A percentile compares a stretch with the other conserved stretches of the same genome.
Conservation (phyloP, 2,888 invertebrate genomes). For the Beris chalybata region DNA sequence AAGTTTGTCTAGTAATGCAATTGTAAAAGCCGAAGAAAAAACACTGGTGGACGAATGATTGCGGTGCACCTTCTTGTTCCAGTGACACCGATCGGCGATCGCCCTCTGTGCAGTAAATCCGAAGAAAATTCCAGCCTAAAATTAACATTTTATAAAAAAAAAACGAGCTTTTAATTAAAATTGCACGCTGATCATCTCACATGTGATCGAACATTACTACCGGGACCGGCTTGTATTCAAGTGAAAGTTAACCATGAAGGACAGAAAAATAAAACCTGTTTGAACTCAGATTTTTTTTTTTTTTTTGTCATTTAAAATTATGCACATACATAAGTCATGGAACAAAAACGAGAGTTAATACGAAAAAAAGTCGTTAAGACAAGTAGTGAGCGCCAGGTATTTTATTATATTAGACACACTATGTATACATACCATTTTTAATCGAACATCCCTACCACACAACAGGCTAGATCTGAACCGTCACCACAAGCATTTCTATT, state of each 20-base stretch:
- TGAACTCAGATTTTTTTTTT: slow-evolving; percentile 10
- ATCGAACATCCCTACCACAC: too few species aligned
- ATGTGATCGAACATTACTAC: slow-evolving; percentile 30
- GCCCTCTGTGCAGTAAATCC: background rate
- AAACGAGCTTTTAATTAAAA: slow-evolving; percentile 21
- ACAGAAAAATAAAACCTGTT: slow-evolving; percentile 39
- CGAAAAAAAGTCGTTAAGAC: too few species aligned
- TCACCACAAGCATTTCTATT: too few species aligned
- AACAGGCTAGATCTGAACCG: too few species aligned
- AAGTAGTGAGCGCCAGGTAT: too few species aligned
- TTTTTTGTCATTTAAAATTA: slow-evolving; percentile 25
- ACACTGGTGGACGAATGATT: too few species aligned
- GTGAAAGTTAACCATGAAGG: slow-evolving; percentile 39
- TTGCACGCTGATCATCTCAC: slow-evolving; percentile 17
- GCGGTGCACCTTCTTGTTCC: slow-evolving; percentile 13
- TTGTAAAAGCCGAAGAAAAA: too few species aligned
- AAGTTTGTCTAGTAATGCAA: too few species aligned
- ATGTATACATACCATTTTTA: too few species aligned
- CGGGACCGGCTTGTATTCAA: slow-evolving; percentile 32
- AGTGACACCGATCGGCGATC: slow-evolving; percentile 17
- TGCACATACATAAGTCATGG: slow-evolving; percentile 16
- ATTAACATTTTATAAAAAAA: background rate
- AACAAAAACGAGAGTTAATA: too few species aligned
- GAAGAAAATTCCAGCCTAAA: slow-evolving; percentile 1
- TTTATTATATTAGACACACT: too few species aligned